A percentile compares a stretch with the other conserved stretches of the same genome.
Evolutionary conservation across 2,888 invertebrate genomes (phyloP).

Genomic region (Scaptomyza flava): DNA sequence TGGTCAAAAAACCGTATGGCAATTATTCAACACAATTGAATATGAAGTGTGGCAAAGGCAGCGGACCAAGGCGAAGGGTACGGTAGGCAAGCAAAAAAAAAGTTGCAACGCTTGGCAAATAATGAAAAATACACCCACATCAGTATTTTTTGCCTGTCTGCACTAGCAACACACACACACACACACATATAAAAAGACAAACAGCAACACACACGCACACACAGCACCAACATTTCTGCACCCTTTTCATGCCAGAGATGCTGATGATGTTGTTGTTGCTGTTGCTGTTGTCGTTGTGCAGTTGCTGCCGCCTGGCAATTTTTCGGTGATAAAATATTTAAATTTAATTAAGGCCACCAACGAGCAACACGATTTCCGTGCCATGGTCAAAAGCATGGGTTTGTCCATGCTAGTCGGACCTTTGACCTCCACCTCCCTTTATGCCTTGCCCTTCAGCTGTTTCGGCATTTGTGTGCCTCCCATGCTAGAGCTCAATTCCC

Average conservation of each 20-base stretch:
- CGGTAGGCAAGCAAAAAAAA: slow-evolving; percentile 48
- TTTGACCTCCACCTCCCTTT: slow-evolving; percentile 45
- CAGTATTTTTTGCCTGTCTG: slow-evolving; percentile 79
- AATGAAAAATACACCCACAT: slow-evolving; percentile 81
- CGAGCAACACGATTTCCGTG: slow-evolving; percentile 77
- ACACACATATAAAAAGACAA: slow-evolving; percentile 39
- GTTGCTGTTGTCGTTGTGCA: slow-evolving; percentile 67
- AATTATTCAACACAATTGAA: slow-evolving; percentile 84
- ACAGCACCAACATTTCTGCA: slow-evolving; percentile 60
- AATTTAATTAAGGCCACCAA: slow-evolving; percentile 84
- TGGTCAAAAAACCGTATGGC: slow-evolving; percentile 83
- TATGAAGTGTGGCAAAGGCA: slow-evolving; percentile 82
- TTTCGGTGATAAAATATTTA: slow-evolving; percentile 84
- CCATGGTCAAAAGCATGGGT: slow-evolving; percentile 62
- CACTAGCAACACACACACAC: slow-evolving; percentile 49
- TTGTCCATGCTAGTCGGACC: slow-evolving; percentile 51
- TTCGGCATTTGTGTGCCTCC: slow-evolving; percentile 16
- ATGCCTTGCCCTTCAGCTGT: background rate
- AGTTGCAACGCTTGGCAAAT: slow-evolving; percentile 76
- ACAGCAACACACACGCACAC: slow-evolving; percentile 25
- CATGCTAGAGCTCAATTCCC: background rate
- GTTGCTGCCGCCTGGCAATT: slow-evolving; percentile 81
- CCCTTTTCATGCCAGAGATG: slow-evolving; percentile 70
- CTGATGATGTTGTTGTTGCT: slow-evolving; percentile 49
- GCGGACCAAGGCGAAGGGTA: slow-evolving; percentile 24